These are phyloP conservation scores for Rhynchotus rufescens DNA, from an alignment of 2,797 vertebrate genomes.

Conservation along the genomic window DNA sequence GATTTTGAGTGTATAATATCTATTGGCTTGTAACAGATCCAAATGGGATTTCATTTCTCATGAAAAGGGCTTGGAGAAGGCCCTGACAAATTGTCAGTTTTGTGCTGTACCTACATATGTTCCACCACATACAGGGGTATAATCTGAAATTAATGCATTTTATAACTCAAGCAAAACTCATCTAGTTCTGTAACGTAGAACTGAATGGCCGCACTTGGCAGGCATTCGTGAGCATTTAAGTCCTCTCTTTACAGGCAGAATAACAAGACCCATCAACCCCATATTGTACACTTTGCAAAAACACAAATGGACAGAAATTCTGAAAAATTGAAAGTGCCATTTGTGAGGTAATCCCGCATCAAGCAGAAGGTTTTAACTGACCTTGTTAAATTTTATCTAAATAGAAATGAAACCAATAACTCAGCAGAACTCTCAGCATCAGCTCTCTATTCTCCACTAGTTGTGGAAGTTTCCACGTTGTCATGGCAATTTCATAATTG, in stretches of 20 bases:
- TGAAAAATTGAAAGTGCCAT: background rate
- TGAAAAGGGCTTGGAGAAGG: constrained; percentile 58
- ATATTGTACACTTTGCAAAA: constrained; percentile 15
- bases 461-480: background rate
- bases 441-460: background rate
- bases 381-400: constrained; percentile 1
- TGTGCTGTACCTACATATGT: constrained; percentile 73
- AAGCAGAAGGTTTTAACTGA: background rate
- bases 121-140: constrained; percentile 62
- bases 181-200: constrained; percentile 65
- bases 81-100: constrained; percentile 71
- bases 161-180: constrained; percentile 70
- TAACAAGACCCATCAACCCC: constrained; percentile 66
- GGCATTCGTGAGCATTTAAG: constrained; percentile 47
- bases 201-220: constrained; percentile 68
- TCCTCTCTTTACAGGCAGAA: constrained; percentile 59
- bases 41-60: constrained; percentile 72
- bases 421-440: background rate
- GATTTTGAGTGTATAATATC: constrained; percentile 55
- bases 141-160: constrained; percentile 77
- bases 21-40: constrained; percentile 65
- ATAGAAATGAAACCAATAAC: background rate
- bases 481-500: background rate
- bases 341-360: background rate
- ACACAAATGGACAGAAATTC: background rate